These are phyloP conservation scores for Plebejus melissa DNA, from an alignment of 2,888 invertebrate species.

Conservation along the genomic window DNA sequence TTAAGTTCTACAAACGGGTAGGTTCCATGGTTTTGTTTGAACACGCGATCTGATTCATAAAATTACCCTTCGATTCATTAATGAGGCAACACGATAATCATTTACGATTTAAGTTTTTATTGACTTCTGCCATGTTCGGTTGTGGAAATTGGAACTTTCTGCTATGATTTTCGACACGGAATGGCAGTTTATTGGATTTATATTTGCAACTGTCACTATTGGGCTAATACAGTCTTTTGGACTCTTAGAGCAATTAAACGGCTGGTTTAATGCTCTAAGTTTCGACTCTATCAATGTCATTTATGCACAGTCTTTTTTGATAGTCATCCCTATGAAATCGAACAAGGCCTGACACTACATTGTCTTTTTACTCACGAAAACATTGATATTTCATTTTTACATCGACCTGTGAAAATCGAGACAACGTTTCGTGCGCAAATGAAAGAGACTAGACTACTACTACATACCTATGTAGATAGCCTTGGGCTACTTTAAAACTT, in stretches of 20 bases:
- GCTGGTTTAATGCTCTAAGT: no score
- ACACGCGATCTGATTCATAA: slow-evolving; percentile 56
- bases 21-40: slow-evolving; percentile 44
- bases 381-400: no score
- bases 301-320: neutral
- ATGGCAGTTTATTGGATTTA: neutral
- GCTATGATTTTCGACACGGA: slow-evolving; percentile 5
- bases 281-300: neutral
- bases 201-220: neutral
- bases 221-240: neutral
- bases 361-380: neutral
- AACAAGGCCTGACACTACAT: no score
- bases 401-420: no score
- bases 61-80: slow-evolving; percentile 26
- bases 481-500: no score
- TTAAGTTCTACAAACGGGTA: slow-evolving; percentile 42
- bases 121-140: slow-evolving; percentile 27
- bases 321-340: no score
- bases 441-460: no score
- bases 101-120: slow-evolving; percentile 27
- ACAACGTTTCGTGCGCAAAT: no score
- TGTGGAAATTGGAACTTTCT: neutral
- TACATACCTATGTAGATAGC: no score
- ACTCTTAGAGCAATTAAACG: neutral
- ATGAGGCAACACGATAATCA: slow-evolving; percentile 23